These are phyloP conservation scores for Electrophaes corylata DNA, from an alignment of 2,888 invertebrate genomes.

Conservation along the genomic window DNA sequence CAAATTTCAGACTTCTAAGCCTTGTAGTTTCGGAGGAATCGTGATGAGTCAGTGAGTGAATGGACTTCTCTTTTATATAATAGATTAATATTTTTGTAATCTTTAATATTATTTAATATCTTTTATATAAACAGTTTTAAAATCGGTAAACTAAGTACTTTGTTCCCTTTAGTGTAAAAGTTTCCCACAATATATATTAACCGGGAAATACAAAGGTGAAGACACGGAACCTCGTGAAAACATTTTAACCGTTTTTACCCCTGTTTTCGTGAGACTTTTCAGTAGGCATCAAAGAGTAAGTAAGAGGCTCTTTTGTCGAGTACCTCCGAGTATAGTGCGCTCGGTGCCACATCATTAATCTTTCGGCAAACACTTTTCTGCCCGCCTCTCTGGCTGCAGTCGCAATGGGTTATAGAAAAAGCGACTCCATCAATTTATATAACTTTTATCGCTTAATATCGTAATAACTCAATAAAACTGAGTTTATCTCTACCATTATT, in stretches of 20 bases:
- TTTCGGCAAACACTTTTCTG: conserved; percentile 65
- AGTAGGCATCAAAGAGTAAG: conserved; percentile 70
- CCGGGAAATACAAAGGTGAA: conserved; percentile 18
- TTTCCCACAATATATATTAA: conserved; percentile 16
- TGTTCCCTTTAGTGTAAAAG: conserved; percentile 7
- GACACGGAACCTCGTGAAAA: conserved; percentile 23
- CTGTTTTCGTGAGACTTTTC: conserved; percentile 63
- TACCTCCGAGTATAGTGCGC: conserved; percentile 62
- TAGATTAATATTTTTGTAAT: too few relatives aligned
- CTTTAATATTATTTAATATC: too few relatives aligned
- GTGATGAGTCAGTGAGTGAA: too few relatives aligned
- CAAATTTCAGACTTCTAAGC: too few relatives aligned
- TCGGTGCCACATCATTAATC: conserved; percentile 78
- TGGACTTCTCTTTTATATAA: too few relatives aligned
- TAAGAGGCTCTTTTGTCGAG: conserved; percentile 77
- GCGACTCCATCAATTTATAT: conserved; percentile 18
- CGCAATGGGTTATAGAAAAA: conserved; percentile 32
- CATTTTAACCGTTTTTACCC: conserved; percentile 35
- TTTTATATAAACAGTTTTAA: too few relatives aligned
- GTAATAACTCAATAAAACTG: too few relatives aligned
- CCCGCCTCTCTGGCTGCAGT: conserved; percentile 44
- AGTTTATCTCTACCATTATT: too few relatives aligned
- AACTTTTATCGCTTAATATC: conserved; percentile 6
- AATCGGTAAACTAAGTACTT: conserved; percentile 6
- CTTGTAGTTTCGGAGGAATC: too few relatives aligned